Percentiles rank a stretch among this genome's conserved stretches.
Conservation (phyloP, 2,888 invertebrate genomes). For the Pseudococcus viburni region DNA sequence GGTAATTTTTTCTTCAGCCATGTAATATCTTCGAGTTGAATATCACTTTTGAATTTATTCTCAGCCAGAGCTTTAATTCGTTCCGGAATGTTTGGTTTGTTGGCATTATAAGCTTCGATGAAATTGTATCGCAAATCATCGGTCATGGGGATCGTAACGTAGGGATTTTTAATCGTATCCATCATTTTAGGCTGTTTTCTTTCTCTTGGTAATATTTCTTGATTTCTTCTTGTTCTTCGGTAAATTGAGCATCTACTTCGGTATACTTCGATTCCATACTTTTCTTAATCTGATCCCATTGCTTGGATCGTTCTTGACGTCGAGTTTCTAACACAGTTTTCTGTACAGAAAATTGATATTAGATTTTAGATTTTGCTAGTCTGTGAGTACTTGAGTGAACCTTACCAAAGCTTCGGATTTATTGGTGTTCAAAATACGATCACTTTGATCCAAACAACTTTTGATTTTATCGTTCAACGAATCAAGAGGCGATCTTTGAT, state of each 20-base stretch:
- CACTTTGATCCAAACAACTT: constrained; percentile 78
- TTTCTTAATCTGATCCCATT: constrained; percentile 84
- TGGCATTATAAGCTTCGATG: constrained; percentile 40
- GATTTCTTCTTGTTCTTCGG: constrained; percentile 84
- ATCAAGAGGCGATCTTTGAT: constrained; percentile 77
- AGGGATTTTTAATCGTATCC: constrained; percentile 45
- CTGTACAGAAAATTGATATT: background rate
- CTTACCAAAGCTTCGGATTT: constrained; percentile 75
- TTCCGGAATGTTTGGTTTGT: constrained; percentile 46
- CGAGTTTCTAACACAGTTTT: constrained; percentile 69
- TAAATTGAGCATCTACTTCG: constrained; percentile 83
- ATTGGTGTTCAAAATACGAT: constrained; percentile 77
- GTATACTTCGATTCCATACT: constrained; percentile 83
- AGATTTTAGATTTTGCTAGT: background rate
- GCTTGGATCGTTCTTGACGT: constrained; percentile 73
- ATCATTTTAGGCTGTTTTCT: constrained; percentile 78
- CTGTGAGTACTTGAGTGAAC: constrained; percentile 34
- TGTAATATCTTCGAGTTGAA: constrained; percentile 76
- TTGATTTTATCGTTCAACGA: constrained; percentile 78
- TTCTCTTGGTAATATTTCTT: constrained; percentile 82
- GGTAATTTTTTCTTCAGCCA: constrained; percentile 77
- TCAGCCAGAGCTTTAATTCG: constrained; percentile 41
- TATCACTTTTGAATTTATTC: constrained; percentile 69
- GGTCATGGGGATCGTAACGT: background rate
- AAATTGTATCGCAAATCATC: constrained; percentile 28